These are phyloP conservation scores for Pyralis farinalis DNA, from an alignment of 2,888 invertebrate species.

Conservation along the genomic window DNA sequence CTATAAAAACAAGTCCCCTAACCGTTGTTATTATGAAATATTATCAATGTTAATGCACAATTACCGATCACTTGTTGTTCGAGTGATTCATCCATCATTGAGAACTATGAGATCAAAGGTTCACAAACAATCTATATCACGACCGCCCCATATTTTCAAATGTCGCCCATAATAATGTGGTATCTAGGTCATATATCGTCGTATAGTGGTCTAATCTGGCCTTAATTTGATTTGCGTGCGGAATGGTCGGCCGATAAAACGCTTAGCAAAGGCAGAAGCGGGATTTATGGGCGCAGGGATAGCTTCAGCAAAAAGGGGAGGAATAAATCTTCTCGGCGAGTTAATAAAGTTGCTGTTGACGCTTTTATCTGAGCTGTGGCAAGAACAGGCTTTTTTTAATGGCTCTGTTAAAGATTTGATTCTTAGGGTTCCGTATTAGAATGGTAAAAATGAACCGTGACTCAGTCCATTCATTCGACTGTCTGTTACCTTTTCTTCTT, in stretches of 20 bases:
- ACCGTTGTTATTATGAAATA: conserved; percentile 10
- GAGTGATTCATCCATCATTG: conserved; percentile 20
- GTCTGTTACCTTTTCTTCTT: no score
- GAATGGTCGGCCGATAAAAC: conserved; percentile 60
- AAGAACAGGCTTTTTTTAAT: conserved; percentile 42
- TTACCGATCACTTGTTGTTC: conserved; percentile 19
- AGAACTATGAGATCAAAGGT: conserved; percentile 21
- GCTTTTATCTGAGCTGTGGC: conserved; percentile 59
- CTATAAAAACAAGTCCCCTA: background rate
- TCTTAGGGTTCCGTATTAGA: no score
- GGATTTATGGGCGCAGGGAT: conserved; percentile 66
- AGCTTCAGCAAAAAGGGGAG: conserved; percentile 63
- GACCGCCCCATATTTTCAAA: conserved; percentile 18
- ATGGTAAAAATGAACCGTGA: no score
- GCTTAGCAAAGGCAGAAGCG: conserved; percentile 59
- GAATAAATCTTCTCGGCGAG: conserved; percentile 66
- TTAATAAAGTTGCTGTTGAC: conserved; percentile 70
- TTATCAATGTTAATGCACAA: conserved; percentile 15
- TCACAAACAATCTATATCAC: conserved; percentile 18
- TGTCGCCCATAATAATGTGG: conserved; percentile 25
- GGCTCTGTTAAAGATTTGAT: background rate
- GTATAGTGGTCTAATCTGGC: conserved; percentile 48
- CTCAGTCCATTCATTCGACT: no score
- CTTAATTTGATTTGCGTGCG: conserved; percentile 72
- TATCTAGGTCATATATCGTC: conserved; percentile 47